A percentile compares a stretch with the other conserved stretches of the same genome.
Conservation (phyloP, 2,113 vertebrate genomes). For the Syngnathoides biaculeatus region DNA sequence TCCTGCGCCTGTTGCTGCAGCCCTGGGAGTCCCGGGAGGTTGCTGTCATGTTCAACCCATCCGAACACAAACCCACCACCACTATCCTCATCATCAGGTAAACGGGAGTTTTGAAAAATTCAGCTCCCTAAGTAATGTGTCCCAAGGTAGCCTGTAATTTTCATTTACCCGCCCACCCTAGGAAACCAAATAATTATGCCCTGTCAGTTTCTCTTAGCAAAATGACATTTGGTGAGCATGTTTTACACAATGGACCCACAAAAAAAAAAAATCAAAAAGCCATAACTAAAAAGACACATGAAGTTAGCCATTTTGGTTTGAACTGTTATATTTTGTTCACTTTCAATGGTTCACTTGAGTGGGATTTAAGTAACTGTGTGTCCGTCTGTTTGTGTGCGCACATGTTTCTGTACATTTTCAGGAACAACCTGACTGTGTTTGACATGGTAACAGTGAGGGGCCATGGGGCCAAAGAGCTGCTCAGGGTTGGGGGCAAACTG, state of each 20-base stretch:
- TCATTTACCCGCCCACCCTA: too few relatives aligned
- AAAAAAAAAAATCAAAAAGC: too few relatives aligned
- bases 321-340: neutral
- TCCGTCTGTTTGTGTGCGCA: too few relatives aligned
- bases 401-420: conserved; percentile 45
- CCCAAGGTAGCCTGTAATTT: too few relatives aligned
- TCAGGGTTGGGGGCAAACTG: conserved; percentile 88
- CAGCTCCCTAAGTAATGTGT: neutral
- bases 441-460: conserved; percentile 87
- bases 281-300: too few relatives aligned
- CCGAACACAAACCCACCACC: conserved; percentile 83
- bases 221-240: too few relatives aligned
- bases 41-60: conserved; percentile 83
- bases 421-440: conserved; percentile 93
- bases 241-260: too few relatives aligned
- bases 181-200: too few relatives aligned
- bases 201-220: too few relatives aligned
- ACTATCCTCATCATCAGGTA: conserved; percentile 91
- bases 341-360: neutral
- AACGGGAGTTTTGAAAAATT: neutral
- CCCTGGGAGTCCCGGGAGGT: conserved; percentile 84
- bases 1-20: conserved; percentile 78
- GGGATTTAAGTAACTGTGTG: neutral
- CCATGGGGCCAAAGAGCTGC: conserved; percentile 87
- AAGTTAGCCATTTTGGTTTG: too few relatives aligned